A percentile compares a stretch with the other conserved stretches of the same genome.
These are phyloP conservation scores for Gymnothorax reevesii DNA, from an alignment of 2,797 vertebrate genomes.

Conservation along the genomic window DNA sequence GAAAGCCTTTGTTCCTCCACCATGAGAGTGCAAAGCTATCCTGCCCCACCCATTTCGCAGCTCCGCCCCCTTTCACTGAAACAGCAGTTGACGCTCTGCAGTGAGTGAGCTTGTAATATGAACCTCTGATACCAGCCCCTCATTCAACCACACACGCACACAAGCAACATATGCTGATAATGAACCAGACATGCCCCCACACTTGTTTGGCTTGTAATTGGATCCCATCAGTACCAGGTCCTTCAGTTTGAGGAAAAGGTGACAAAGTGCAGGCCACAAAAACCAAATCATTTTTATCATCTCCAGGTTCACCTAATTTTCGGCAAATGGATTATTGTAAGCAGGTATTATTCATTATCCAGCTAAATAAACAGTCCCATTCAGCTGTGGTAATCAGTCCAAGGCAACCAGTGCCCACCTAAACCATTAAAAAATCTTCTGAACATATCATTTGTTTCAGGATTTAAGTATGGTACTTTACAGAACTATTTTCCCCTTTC, in stretches of 20 bases:
- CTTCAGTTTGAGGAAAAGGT: conserved; percentile 49
- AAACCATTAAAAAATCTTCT: no score
- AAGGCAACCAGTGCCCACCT: background rate
- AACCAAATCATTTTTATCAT: conserved; percentile 41
- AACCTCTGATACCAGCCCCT: conserved; percentile 41
- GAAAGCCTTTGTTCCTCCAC: conserved; percentile 50
- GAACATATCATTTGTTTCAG: no score
- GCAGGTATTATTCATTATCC: conserved; percentile 59
- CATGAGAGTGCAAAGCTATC: conserved; percentile 60
- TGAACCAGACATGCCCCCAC: conserved; percentile 23
- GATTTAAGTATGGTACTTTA: no score
- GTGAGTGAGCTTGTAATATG: conserved; percentile 65
- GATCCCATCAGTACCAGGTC: conserved; percentile 63
- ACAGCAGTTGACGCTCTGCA: conserved; percentile 64
- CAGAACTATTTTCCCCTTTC: no score
- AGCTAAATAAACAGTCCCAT: conserved; percentile 41
- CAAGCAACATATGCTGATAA: conserved; percentile 41
- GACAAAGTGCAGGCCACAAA: conserved; percentile 53
- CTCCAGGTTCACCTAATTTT: conserved; percentile 52
- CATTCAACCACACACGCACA: background rate
- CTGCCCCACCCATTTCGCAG: conserved; percentile 49
- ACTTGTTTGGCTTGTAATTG: conserved; percentile 65
- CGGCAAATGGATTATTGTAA: conserved; percentile 63
- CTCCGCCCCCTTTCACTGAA: conserved; percentile 62
- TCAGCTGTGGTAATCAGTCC: conserved; percentile 20